Evolutionary conservation across 2,888 invertebrate species (phyloP), one percentile per base, ranked within the genome.

Genomic region (Craniophora ligustri): DNA sequence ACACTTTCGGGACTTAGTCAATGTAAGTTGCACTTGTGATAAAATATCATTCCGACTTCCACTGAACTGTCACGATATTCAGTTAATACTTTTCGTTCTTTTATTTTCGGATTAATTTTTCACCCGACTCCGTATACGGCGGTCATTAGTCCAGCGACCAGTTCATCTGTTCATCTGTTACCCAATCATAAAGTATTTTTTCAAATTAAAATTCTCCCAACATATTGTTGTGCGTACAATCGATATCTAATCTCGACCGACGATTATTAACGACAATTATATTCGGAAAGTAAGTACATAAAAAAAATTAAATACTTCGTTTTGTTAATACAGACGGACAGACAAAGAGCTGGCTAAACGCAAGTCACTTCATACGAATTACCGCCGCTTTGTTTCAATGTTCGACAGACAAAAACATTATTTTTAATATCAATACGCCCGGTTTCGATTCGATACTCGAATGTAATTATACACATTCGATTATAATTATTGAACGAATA

Each of bases 361-460:
- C 92, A 91, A 92, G 92, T 93, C 92, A 93, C 84, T 89, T 87
- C 91, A 92, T 88, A 92, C 92, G 91, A 91, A 92, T 92, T 90
- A 92, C 79, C 72, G 79, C 66, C 69, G 81, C 88, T 88, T 92
- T 92, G 91, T 92, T 92, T 92, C 89, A 90, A 85, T 71, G 75
- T 79, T 84, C 77, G 80, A 76, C 74, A 71, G 75, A 89, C 87
- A 89, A 89, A 91, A 91, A 88, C 85, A 87, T 75, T 65, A 79
- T 86, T 87, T 88, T 86, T 81, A 86, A 87, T 88, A 87, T 84
- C 83, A 82, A 86, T 86, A 84, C 79, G 65, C 70, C 67, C 78
- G 77, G 74, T 60, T 70, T 35, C 59, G 72, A 79, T 79, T 84
- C 85, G 83, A 83, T 85, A 84, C 78, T 78, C 79, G 80, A 82